A percentile compares a stretch with the other conserved stretches of the same genome.
These are phyloP conservation scores for Idaea aversata DNA, from an alignment of 2,888 invertebrate genomes.

Conservation along the genomic window DNA sequence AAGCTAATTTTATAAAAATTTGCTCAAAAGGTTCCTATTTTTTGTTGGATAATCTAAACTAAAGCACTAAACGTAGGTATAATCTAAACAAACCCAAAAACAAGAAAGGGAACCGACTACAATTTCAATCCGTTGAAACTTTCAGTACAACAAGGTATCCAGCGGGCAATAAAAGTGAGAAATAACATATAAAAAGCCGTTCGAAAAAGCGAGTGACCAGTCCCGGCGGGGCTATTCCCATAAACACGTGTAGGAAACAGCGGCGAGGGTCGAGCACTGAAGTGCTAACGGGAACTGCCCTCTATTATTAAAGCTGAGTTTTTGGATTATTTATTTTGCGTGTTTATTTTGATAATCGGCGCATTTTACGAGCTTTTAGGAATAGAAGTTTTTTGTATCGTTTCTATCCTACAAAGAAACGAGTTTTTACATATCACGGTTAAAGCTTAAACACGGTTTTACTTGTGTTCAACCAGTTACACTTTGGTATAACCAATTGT, in stretches of 20 bases:
- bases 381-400: too few species aligned
- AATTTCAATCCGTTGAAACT: neutral
- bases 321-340: neutral
- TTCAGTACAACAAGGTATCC: neutral
- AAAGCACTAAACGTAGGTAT: neutral
- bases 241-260: constrained; percentile 39
- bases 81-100: neutral
- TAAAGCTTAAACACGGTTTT: too few species aligned
- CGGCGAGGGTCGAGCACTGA: constrained; percentile 21
- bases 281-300: constrained; percentile 1
- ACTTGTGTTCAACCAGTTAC: too few species aligned
- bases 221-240: constrained; percentile 50
- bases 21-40: too few species aligned
- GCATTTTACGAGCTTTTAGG: neutral
- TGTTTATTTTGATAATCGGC: neutral
- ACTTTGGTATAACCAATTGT: too few species aligned
- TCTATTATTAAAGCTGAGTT: constrained; percentile 1
- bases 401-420: too few species aligned
- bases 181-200: constrained; percentile 35
- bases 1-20: too few species aligned
- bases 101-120: neutral
- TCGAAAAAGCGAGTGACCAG: constrained; percentile 36
- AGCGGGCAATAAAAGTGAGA: constrained; percentile 16
- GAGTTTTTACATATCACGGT: too few species aligned
- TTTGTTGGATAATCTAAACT: too few species aligned